Base-by-base conservation (phyloP, 2,888 invertebrate species). In the Taenaris catops region DNA sequence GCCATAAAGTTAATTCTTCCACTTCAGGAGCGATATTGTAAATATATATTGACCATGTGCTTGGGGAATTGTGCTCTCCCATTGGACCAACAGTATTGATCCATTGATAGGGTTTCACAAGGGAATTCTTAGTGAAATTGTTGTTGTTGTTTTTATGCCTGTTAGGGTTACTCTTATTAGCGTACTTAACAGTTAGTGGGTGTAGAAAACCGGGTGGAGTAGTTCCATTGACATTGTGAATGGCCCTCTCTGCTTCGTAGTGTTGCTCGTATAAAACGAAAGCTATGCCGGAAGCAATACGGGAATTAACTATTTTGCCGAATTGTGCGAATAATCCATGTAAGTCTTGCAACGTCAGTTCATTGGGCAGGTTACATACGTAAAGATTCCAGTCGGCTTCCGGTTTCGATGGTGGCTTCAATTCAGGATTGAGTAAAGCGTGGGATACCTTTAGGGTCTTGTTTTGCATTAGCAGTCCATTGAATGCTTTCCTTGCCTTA, bases 341-440 rank as follows among this genome's bases (percentile, higher is more conserved):
- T 69, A 88, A 73, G 63, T 87, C 87, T 62, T 87, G 86, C 72
- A 87, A 80, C 70, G 87, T 86, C 73, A 88, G 79, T 76, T 87
- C 87, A 60, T 87, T 87, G 46, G 87, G 87, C 68, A 88, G 80
- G 74, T 87, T 87, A 74, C 87, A 88, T 55, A 88, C 86, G 70
- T 88, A 88, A 41, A 88, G 75, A 69, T 88, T 88, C 87, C 87
- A 87, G 67, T 87, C 87, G 38, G 87, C 86, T 73, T 87, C 87
- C 58, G 88, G 88, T 62, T 88, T 87, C 52, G 76, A 55, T 38
- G 88, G 87, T 26, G 86, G 88, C 63, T 87, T 87, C 53, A 72
- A 38, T 63, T 87, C 87, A 28, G 87, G 87, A 53, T 87, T 87
- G 34, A 87, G 71, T 37, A 87, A 64, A 27, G 88, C 88, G 53